These are phyloP conservation scores for Arrhopalites spinosus DNA, from an alignment of 2,888 invertebrate species.

Conservation along the genomic window DNA sequence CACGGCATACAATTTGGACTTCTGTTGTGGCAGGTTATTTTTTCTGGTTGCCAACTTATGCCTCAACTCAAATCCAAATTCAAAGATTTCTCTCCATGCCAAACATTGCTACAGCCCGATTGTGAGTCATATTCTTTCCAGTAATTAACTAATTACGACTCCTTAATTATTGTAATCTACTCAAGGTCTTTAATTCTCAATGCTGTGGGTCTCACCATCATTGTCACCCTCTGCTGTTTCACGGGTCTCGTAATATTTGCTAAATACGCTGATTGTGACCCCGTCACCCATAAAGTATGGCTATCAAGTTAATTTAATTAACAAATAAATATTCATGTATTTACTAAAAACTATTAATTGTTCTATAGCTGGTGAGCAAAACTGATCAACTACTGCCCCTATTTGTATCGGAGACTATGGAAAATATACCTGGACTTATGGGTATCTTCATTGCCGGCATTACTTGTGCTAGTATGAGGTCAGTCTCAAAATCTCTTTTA, in stretches of 20 bases:
- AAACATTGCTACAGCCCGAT: slow-evolving; percentile 25
- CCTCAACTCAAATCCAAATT: slow-evolving; percentile 43
- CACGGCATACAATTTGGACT: slow-evolving; percentile 39
- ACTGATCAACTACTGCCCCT: slow-evolving; percentile 60
- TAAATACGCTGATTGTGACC: slow-evolving; percentile 41
- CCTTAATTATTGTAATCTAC: slow-evolving; percentile 27
- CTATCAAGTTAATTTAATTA: neutral
- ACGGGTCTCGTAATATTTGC: slow-evolving; percentile 42
- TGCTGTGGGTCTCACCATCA: slow-evolving; percentile 59
- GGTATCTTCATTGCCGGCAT: slow-evolving; percentile 54
- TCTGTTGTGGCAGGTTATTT: slow-evolving; percentile 30
- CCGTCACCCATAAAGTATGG: slow-evolving; percentile 29
- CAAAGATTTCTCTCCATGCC: slow-evolving; percentile 44
- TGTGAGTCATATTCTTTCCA: slow-evolving; percentile 17
- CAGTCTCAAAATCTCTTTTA: no score
- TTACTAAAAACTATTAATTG: neutral
- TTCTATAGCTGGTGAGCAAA: neutral
- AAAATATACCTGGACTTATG: slow-evolving; percentile 35
- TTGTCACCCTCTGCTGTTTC: slow-evolving; percentile 55
- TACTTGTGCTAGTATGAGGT: slow-evolving; percentile 43
- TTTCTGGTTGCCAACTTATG: slow-evolving; percentile 40
- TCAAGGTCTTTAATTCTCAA: slow-evolving; percentile 56
- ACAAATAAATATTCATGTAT: neutral
- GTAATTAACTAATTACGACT: neutral
- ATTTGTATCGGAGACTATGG: slow-evolving; percentile 61